phyloP scores from a whole-genome alignment of 1,140 invertebrate genomes.

The Cylas formicarius region DNA sequence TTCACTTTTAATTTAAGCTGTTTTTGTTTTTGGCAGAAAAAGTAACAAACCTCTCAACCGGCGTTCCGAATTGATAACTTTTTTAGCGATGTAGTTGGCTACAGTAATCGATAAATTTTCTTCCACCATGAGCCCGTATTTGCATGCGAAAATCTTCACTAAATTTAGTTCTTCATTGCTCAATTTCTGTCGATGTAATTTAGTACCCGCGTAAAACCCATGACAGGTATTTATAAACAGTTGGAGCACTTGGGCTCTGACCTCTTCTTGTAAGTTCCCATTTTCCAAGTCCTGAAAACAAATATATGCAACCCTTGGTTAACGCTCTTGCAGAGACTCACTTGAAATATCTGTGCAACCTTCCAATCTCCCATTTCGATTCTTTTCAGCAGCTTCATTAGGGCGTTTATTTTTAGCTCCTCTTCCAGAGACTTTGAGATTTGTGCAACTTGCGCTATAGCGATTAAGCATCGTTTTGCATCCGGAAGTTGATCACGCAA shows the following conservation, averaged over 20 bases:
- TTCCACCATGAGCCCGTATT: conserved; percentile 32
- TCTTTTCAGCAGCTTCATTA: conserved; percentile 32
- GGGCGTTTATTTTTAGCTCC: conserved; percentile 32
- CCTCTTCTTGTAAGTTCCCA: conserved; percentile 29
- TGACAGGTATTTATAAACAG: conserved; percentile 28
- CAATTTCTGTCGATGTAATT: conserved; percentile 19
- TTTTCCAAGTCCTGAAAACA: conserved; percentile 27
- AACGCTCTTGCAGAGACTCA: too few species aligned
- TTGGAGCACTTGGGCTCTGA: conserved; percentile 30
- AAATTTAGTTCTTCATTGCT: conserved; percentile 22
- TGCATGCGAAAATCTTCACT: conserved; percentile 28
- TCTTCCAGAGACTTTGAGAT: conserved; percentile 11
- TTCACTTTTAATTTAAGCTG: too few species aligned
- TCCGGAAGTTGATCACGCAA: too few species aligned
- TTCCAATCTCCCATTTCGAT: conserved; percentile 31
- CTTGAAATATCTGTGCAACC: conserved; percentile 18
- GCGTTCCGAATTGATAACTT: conserved; percentile 27
- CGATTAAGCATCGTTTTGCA: neutral
- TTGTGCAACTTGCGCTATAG: conserved; percentile 6
- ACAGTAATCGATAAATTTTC: too few species aligned
- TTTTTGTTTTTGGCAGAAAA: too few species aligned
- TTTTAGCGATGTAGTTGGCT: conserved; percentile 32
- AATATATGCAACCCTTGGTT: neutral
- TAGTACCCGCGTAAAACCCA: conserved; percentile 28
- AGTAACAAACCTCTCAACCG: conserved; percentile 39